Evolutionary conservation across 2,888 invertebrate species (phyloP).

Genomic region (Drosophila rubida): DNA sequence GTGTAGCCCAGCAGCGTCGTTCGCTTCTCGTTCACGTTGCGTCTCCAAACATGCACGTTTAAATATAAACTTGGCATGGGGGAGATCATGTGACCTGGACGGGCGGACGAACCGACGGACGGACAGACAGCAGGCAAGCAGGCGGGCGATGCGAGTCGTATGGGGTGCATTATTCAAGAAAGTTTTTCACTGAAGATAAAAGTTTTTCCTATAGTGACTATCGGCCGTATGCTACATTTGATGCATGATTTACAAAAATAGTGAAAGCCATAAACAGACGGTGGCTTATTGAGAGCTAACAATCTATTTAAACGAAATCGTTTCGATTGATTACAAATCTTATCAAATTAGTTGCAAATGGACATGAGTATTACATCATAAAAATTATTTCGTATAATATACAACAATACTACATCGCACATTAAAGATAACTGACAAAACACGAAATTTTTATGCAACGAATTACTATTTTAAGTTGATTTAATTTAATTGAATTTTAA

Average conservation of each 20-base stretch:
- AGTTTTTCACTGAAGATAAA: neutral
- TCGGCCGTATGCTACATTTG: neutral
- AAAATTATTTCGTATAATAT: too few relatives aligned
- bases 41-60: constrained; percentile 63
- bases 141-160: constrained; percentile 7
- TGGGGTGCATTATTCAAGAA: constrained; percentile 12
- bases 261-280: neutral
- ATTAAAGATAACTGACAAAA: too few relatives aligned
- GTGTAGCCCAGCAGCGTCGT: constrained; percentile 20
- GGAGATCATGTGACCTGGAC: constrained; percentile 69
- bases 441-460: too few relatives aligned
- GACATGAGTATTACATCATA: too few relatives aligned
- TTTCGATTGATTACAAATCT: too few relatives aligned
- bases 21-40: constrained; percentile 28
- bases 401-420: too few relatives aligned
- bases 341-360: too few relatives aligned
- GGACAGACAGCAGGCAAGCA: too few relatives aligned
- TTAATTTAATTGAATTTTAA: too few relatives aligned
- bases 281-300: too few relatives aligned
- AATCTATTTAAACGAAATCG: too few relatives aligned
- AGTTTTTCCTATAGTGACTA: neutral
- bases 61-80: constrained; percentile 79
- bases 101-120: neutral
- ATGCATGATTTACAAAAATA: neutral
- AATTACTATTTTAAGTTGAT: too few relatives aligned